phyloP scores from a whole-genome alignment of 2,113 vertebrate genomes.

The Epinephelus moara region DNA sequence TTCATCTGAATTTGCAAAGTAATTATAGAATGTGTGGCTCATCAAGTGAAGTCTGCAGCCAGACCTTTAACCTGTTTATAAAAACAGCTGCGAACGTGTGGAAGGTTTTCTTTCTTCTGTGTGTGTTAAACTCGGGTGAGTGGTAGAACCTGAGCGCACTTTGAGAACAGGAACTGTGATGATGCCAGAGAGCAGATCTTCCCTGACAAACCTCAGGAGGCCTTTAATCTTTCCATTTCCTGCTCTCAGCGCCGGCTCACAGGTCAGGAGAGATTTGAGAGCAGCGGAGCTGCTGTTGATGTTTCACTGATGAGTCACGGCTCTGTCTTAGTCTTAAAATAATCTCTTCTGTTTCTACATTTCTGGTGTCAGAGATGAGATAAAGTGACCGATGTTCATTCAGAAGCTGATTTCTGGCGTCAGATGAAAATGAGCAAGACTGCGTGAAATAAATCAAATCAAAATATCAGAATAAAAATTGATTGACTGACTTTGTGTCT shows the following conservation, averaged over 20 bases:
- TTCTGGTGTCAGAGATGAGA: too few species aligned
- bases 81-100: background rate
- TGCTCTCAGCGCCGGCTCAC: background rate
- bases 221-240: background rate
- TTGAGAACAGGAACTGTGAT: background rate
- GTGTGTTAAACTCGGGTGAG: background rate
- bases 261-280: background rate
- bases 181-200: constrained; percentile 1
- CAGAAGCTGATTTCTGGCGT: background rate
- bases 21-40: background rate
- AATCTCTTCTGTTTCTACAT: background rate
- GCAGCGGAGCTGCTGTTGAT: background rate
- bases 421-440: background rate
- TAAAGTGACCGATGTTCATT: background rate
- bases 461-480: background rate
- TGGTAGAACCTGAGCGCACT: background rate
- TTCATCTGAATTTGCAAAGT: too few species aligned
- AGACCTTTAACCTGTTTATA: background rate
- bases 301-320: constrained; percentile 10
- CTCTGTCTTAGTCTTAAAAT: background rate
- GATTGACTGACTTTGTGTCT: background rate
- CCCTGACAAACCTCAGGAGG: background rate
- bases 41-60: background rate
- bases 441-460: background rate
- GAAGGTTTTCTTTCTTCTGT: background rate